Evolutionary conservation across 2,797 vertebrate genomes (phyloP).

Genomic region (Scomberomorus guttatus): DNA sequence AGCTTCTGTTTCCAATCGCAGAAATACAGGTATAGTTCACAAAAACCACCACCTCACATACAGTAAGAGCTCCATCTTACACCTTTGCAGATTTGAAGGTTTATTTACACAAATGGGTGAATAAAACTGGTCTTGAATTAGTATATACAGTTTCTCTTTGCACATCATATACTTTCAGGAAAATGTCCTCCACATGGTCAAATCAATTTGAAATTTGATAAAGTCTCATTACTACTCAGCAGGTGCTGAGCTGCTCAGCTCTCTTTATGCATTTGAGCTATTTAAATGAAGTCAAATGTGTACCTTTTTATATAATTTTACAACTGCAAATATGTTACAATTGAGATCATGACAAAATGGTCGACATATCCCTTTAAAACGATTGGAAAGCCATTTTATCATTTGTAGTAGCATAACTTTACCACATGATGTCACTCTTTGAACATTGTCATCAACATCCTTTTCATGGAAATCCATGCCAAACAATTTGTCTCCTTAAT

Average conservation of each 20-base stretch:
- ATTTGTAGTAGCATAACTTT: slow-evolving; percentile 42
- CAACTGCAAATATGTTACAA: neutral
- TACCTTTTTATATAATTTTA: neutral
- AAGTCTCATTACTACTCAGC: neutral
- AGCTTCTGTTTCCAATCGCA: slow-evolving; percentile 22
- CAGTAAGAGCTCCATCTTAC: neutral
- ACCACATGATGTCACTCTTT: slow-evolving; percentile 70
- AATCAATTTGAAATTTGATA: neutral
- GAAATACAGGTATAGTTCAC: slow-evolving; percentile 12
- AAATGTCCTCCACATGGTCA: neutral
- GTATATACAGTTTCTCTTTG: neutral
- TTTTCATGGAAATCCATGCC: neutral
- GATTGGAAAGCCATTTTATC: neutral
- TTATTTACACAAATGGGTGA: slow-evolving; percentile 35
- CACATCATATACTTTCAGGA: neutral
- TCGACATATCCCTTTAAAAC: neutral
- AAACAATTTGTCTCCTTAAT: neutral
- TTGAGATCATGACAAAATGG: neutral
- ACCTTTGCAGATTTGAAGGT: slow-evolving; percentile 10
- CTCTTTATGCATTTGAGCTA: neutral
- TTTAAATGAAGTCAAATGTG: neutral
- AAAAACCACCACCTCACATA: neutral
- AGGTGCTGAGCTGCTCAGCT: neutral
- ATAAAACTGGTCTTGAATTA: neutral
- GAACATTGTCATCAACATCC: neutral